phyloP scores from a whole-genome alignment of 2,113 vertebrate genomes.

The Colistium nudipinnis region DNA sequence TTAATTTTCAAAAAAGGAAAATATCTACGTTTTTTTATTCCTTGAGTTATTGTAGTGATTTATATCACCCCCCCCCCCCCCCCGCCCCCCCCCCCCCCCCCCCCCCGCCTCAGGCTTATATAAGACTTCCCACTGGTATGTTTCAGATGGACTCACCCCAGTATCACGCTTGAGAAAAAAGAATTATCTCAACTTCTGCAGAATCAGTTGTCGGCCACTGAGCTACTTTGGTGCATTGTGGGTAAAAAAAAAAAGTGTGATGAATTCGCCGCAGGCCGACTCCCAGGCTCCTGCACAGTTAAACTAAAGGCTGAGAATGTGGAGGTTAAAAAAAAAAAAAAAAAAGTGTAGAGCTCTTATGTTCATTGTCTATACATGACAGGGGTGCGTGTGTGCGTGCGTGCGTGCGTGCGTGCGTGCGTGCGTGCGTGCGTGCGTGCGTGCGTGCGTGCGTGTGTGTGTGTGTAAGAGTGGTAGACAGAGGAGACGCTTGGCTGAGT shows the following conservation, averaged over 20 bases:
- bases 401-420: neutral
- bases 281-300: constrained; percentile 9
- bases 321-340: constrained; percentile 1
- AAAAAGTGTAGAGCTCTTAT: constrained; percentile 5
- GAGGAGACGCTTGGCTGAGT: neutral
- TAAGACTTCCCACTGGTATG: constrained; percentile 1
- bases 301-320: constrained; percentile 9
- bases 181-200: constrained; percentile 4
- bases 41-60: neutral
- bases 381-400: constrained; percentile 29
- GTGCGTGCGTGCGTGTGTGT: neutral
- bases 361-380: constrained; percentile 42
- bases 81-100: neutral
- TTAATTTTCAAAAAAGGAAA: no score
- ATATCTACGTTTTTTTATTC: no score
- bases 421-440: constrained; percentile 17
- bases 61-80: neutral
- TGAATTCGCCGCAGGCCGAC: constrained; percentile 7
- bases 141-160: constrained; percentile 9
- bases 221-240: constrained; percentile 12
- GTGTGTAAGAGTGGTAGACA: constrained; percentile 2
- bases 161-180: neutral
- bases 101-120: constrained; percentile 22
- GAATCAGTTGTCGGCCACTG: constrained; percentile 22
- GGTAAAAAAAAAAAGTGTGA: neutral